These are phyloP conservation scores for Papilio polytes DNA, from an alignment of 1,140 invertebrate species.

Conservation along the genomic window DNA sequence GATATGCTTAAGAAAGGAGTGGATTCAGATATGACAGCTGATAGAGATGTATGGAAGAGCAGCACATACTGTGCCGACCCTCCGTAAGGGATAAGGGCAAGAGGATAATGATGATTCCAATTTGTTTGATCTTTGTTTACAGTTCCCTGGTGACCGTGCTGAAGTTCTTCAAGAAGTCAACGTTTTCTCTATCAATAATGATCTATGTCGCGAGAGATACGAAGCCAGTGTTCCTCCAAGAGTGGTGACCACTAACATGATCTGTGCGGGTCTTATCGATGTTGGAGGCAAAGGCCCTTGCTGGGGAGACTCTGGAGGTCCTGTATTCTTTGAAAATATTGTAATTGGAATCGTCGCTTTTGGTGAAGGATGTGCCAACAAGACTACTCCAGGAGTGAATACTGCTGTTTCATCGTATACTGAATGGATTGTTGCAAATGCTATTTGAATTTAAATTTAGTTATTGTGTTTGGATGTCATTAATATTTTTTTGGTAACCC, in stretches of 20 bases:
- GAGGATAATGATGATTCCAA: too few species aligned
- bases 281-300: slow-evolving; percentile 84
- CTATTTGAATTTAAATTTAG: slow-evolving; percentile 40
- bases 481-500: neutral
- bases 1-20: too few species aligned
- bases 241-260: slow-evolving; percentile 61
- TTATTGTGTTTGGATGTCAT: neutral
- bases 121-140: slow-evolving; percentile 27
- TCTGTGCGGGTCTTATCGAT: slow-evolving; percentile 57
- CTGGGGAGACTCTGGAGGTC: slow-evolving; percentile 89
- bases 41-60: too few species aligned
- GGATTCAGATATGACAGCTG: too few species aligned
- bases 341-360: slow-evolving; percentile 83
- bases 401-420: slow-evolving; percentile 76
- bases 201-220: slow-evolving; percentile 52
- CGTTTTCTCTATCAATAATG: slow-evolving; percentile 54
- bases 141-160: slow-evolving; percentile 49
- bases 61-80: too few species aligned
- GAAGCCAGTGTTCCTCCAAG: slow-evolving; percentile 8
- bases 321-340: slow-evolving; percentile 72
- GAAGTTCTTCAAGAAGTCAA: slow-evolving; percentile 46
- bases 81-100: too few species aligned
- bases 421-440: slow-evolving; percentile 71
- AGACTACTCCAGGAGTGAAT: slow-evolving; percentile 84
- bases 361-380: slow-evolving; percentile 81